Evolutionary conservation across 2,113 vertebrate genomes (phyloP), one percentile per base, ranked within the genome.

Genomic region (Rhynchomys soricoides): DNA sequence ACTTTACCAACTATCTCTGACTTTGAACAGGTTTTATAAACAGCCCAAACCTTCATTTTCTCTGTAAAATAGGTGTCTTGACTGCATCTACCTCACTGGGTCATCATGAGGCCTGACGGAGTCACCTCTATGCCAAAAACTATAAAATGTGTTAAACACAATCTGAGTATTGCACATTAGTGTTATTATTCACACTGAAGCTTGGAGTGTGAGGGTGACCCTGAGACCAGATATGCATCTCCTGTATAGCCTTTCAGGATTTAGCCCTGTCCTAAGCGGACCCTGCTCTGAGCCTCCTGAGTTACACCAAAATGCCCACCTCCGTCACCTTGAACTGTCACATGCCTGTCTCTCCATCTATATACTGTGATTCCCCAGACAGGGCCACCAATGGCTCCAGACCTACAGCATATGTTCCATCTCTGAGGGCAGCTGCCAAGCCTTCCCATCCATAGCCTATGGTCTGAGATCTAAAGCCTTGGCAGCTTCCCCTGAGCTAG

Each of bases 381-480:
- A 48, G 17, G 15, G 71, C 7, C 34, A 50, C 29, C 77, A 31
- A 5, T 50, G 31, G 34, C 70, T 37, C 89, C 31, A 92, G 55
- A 4, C 10, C 22, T 0, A 0, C 22, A 66, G 7, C 37, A 29
- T 21, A 17, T 21, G 11, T 13, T 66, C 43, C 13, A 11, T 9
- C 19, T 62, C 77, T 83, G 40, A 91, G 5, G 3, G 1, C 5
- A 77, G 88, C 16, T 52, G 13, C 57, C 37, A 62, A 57, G 43
- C 8, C 43, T 17, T 8, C 64, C 68, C 90, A 45, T 22, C 29
- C 45, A 7, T 2, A 40, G 37, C 45, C 40, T 59, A 31, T 62
- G 74, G 29, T 79, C 70, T 92, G 79, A 75, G 90, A 55, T 91
- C 74, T 89, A 85, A 92, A 95, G 37, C 16, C 52, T 57, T 8